These are phyloP conservation scores for Psilopsiagon aymara DNA, from an alignment of 2,113 vertebrate species.

Conservation along the genomic window DNA sequence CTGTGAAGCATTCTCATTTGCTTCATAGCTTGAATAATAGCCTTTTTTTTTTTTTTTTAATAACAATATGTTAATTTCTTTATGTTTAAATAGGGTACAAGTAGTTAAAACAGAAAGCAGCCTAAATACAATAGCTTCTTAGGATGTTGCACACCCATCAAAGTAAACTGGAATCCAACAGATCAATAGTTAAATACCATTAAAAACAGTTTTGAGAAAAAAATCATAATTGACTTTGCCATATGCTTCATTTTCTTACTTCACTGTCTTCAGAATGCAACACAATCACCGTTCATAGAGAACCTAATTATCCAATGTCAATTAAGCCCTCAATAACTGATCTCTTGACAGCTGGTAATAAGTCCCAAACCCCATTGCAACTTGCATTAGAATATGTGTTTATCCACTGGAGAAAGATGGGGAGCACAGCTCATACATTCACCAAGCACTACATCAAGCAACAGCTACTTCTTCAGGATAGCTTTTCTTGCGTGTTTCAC, in stretches of 20 bases:
- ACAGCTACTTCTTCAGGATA: fast-evolving
- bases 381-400: conserved; percentile 25
- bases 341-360: conserved; percentile 68
- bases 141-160: conserved; percentile 25
- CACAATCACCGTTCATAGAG: conserved; percentile 62
- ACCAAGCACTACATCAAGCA: background rate
- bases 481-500: background rate
- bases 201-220: conserved; percentile 58
- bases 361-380: conserved; percentile 51
- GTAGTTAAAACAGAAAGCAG: conserved; percentile 26
- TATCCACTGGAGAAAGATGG: conserved; percentile 48
- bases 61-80: background rate
- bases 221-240: conserved; percentile 68
- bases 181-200: conserved; percentile 68
- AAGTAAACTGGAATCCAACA: conserved; percentile 61
- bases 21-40: background rate
- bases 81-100: conserved; percentile 8
- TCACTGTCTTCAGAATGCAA: conserved; percentile 38
- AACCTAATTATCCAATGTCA: conserved; percentile 68
- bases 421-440: background rate
- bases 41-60: background rate
- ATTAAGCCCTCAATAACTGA: conserved; percentile 57
- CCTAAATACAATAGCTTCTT: background rate
- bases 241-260: conserved; percentile 56
- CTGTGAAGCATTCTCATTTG: background rate